A percentile compares a stretch with the other conserved stretches of the same genome.
These are phyloP conservation scores for Nyctibius bracteatus DNA, from an alignment of 2,113 vertebrate species.

Conservation along the genomic window DNA sequence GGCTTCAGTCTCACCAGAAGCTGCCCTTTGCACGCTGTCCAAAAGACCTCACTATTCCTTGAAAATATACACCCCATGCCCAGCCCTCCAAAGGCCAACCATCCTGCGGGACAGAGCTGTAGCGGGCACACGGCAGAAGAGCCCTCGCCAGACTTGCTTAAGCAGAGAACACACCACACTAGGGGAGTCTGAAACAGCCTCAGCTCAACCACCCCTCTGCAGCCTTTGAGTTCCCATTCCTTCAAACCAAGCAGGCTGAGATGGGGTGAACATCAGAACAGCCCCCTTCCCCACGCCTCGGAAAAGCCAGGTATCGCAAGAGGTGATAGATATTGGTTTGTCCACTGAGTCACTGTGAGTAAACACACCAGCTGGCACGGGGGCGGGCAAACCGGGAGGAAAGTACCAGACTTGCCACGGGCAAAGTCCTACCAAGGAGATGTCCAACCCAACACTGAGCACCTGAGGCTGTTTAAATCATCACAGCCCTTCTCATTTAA, in stretches of 20 bases:
- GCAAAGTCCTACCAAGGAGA: background rate
- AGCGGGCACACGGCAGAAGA: background rate
- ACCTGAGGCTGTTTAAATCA: background rate
- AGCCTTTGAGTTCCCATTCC: background rate
- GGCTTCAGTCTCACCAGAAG: background rate
- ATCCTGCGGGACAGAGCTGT: background rate
- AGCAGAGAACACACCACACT: background rate
- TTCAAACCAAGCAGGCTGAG: background rate
- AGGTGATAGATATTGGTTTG: background rate
- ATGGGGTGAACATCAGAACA: background rate
- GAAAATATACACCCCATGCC: background rate
- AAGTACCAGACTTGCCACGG: background rate
- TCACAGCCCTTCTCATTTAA: background rate
- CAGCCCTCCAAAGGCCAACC: background rate
- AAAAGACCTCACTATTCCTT: background rate
- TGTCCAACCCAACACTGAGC: background rate
- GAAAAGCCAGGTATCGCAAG: background rate
- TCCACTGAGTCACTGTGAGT: background rate
- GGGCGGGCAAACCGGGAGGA: background rate
- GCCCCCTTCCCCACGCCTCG: too few species aligned
- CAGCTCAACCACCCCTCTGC: background rate
- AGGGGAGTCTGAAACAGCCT: background rate
- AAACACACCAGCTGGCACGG: background rate
- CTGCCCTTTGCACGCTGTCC: background rate
- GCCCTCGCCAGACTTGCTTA: background rate